Percentiles rank a stretch among this genome's conserved stretches.
phyloP scores from a whole-genome alignment of 2,888 invertebrate species.

The Heteromurus nitidus region DNA sequence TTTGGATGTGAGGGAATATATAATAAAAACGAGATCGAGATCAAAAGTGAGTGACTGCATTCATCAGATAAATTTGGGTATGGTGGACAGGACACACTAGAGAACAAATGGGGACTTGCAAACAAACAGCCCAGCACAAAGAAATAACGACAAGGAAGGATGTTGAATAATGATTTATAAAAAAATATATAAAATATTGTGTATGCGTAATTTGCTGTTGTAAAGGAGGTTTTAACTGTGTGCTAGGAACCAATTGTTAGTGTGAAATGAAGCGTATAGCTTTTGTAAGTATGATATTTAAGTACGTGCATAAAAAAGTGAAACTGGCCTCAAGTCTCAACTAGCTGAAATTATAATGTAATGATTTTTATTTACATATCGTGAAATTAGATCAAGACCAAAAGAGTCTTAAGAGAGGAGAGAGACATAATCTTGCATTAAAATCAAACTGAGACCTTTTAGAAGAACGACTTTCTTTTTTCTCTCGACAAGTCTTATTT shows the following conservation, averaged over 20 bases:
- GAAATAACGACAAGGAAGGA: no score
- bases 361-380: conserved; percentile 33
- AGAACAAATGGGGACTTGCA: no score
- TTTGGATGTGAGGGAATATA: not conserved
- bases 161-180: no score
- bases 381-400: conserved; percentile 48
- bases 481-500: no score
- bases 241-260: conserved; percentile 18
- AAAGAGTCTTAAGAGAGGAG: not conserved
- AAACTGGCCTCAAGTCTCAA: conserved; percentile 22
- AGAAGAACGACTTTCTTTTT: conserved; percentile 8
- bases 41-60: no score
- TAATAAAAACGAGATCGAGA: not conserved
- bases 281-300: not conserved
- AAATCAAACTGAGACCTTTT: not conserved
- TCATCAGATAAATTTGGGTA: no score
- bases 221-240: not conserved
- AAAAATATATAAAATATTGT: no score
- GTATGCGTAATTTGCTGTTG: no score
- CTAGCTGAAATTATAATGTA: not conserved
- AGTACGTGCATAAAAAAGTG: conserved; percentile 28
- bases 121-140: no score
- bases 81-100: not conserved
- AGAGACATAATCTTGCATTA: not conserved
- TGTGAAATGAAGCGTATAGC: conserved; percentile 33